Conservation (phyloP, 2,888 invertebrate species). For the Callimorpha dominula region DNA sequence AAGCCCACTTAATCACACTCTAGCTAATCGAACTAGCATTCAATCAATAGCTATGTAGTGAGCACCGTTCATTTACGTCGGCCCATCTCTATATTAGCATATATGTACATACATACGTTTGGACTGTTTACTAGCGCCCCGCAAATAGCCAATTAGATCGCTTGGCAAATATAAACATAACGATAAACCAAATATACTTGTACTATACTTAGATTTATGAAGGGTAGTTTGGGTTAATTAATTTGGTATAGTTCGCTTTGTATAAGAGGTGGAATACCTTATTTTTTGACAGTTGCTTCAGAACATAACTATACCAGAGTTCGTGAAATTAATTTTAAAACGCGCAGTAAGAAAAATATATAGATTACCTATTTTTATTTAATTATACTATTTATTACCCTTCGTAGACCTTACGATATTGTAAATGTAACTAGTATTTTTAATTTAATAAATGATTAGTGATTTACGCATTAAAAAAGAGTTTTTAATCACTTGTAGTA, state of each 20-base stretch:
- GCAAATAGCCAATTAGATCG: conserved; percentile 46
- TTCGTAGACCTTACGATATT: too few species aligned
- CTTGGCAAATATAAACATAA: conserved; percentile 38
- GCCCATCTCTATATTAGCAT: neutral
- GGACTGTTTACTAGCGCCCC: conserved; percentile 18
- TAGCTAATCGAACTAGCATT: conserved; percentile 33
- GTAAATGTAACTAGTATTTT: too few species aligned
- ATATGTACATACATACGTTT: neutral
- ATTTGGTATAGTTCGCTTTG: conserved; percentile 8
- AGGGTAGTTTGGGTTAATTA: conserved; percentile 8
- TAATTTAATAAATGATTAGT: too few species aligned
- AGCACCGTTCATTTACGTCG: conserved; percentile 18
- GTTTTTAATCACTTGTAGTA: too few species aligned
- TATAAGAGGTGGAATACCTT: neutral
- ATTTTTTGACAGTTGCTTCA: too few species aligned
- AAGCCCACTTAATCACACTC: conserved; percentile 13
- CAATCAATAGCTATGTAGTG: conserved; percentile 34
- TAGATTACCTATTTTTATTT: too few species aligned
- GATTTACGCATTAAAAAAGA: too few species aligned
- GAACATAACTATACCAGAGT: too few species aligned
- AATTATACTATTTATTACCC: too few species aligned
- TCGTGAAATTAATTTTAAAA: too few species aligned
- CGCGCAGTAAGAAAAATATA: too few species aligned
- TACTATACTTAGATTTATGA: neutral
- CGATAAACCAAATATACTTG: conserved; percentile 25